Percentiles rank a stretch among this genome's conserved stretches.
Evolutionary conservation across 1,140 invertebrate genomes (phyloP).

Genomic region (Ericerus pela): DNA sequence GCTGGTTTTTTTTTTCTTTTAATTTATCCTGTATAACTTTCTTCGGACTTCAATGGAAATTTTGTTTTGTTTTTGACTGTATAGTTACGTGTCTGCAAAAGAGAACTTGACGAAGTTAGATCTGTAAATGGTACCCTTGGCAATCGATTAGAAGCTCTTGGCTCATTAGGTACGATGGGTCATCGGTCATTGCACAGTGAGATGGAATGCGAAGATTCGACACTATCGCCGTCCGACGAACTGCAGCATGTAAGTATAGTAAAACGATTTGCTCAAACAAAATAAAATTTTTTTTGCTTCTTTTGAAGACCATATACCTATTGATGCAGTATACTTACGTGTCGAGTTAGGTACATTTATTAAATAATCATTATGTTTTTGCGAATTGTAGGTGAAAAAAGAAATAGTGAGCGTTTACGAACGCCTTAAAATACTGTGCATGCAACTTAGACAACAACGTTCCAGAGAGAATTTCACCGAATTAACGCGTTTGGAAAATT

Average conservation of each 20-base stretch:
- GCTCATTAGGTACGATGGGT: constrained; percentile 25
- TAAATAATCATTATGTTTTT: constrained; percentile 7
- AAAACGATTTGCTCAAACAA: neutral
- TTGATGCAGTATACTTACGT: too few species aligned
- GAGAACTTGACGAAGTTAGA: constrained; percentile 44
- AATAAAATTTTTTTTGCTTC: neutral
- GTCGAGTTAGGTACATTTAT: neutral
- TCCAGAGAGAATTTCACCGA: constrained; percentile 17
- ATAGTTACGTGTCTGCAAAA: constrained; percentile 35
- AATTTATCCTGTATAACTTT: too few species aligned
- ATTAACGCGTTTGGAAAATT: constrained; percentile 16
- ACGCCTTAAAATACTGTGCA: constrained; percentile 32
- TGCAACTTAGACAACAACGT: constrained; percentile 29
- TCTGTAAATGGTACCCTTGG: constrained; percentile 35
- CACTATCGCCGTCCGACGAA: constrained; percentile 22
- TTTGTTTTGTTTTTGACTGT: too few species aligned
- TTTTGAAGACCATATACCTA: neutral
- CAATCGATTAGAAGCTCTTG: constrained; percentile 32
- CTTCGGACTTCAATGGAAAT: too few species aligned
- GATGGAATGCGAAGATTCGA: constrained; percentile 32
- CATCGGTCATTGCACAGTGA: constrained; percentile 38
- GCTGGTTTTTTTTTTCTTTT: too few species aligned
- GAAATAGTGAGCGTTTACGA: constrained; percentile 35
- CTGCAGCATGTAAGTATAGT: constrained; percentile 21
- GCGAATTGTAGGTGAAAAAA: constrained; percentile 32